Conservation (phyloP, 2,113 vertebrate genomes). For the Nothoprocta perdicaria region DNA sequence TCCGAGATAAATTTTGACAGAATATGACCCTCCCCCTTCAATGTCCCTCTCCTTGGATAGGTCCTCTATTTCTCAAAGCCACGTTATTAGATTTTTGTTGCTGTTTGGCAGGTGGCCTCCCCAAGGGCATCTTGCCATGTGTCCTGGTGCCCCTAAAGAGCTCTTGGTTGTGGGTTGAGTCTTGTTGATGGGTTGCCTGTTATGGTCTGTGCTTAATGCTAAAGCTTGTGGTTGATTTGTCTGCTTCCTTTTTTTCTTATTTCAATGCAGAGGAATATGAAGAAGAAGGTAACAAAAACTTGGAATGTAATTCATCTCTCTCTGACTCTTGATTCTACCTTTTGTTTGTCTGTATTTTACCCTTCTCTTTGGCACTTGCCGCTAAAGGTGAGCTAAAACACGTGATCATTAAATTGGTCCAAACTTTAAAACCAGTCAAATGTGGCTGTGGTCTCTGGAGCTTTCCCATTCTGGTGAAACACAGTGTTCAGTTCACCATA, state of each 20-base stretch:
- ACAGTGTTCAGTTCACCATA: background rate
- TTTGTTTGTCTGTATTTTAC: conserved; percentile 49
- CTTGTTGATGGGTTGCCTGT: background rate
- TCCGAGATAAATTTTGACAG: background rate
- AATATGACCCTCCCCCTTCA: accelerated
- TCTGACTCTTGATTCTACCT: conserved; percentile 8
- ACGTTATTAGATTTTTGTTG: background rate
- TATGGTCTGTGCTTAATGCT: background rate
- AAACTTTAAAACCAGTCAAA: background rate
- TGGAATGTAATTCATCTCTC: conserved; percentile 37
- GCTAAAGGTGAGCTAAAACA: conserved; percentile 52
- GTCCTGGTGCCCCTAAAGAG: background rate
- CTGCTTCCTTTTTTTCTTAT: conserved; percentile 40
- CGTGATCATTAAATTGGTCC: background rate
- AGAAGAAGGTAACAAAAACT: conserved; percentile 88
- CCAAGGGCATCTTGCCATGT: background rate
- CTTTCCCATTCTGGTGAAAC: accelerated
- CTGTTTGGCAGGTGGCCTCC: background rate
- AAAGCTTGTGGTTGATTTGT: conserved; percentile 37
- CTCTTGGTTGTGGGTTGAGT: background rate
- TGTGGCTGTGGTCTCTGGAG: background rate
- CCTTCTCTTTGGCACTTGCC: conserved; percentile 61
- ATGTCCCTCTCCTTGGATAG: background rate
- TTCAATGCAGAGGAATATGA: conserved; percentile 83
- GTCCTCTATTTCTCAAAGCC: background rate